Conservation (phyloP, 2,113 vertebrate species). For the Corapipo altera region DNA sequence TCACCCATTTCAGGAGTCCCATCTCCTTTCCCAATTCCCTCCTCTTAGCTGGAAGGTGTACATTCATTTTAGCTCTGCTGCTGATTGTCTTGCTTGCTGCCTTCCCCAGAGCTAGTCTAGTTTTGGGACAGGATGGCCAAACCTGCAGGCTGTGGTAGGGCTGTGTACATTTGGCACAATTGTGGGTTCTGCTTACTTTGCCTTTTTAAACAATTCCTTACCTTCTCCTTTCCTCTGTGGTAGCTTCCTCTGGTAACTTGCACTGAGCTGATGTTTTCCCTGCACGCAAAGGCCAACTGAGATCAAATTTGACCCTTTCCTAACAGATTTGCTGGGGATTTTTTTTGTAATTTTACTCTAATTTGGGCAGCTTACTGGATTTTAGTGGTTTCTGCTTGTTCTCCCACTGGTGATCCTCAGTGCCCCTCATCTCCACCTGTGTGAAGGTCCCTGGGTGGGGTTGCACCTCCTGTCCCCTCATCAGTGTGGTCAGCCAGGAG, state of each 20-base stretch:
- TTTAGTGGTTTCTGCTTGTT: background rate
- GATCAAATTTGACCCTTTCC: background rate
- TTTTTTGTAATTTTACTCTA: background rate
- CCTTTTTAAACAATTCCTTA: background rate
- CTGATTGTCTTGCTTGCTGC: background rate
- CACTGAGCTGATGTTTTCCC: background rate
- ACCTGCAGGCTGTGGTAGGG: background rate
- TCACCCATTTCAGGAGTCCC: background rate
- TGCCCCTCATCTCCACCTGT: background rate
- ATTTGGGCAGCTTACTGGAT: background rate
- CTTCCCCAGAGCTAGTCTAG: background rate
- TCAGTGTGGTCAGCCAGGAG: fast-evolving
- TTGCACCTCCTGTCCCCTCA: fast-evolving
- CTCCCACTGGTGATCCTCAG: background rate
- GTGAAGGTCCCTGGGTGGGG: background rate
- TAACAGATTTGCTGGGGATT: background rate
- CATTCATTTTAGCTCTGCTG: background rate
- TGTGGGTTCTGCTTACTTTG: background rate
- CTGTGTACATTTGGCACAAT: background rate
- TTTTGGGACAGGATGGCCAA: background rate
- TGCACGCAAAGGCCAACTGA: background rate
- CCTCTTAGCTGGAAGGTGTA: background rate
- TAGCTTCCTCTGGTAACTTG: background rate
- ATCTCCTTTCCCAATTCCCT: background rate
- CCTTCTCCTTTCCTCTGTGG: background rate